A percentile compares a stretch with the other conserved stretches of the same genome.
Conservation (phyloP, 2,113 vertebrate genomes). For the Lasiurus borealis region DNA sequence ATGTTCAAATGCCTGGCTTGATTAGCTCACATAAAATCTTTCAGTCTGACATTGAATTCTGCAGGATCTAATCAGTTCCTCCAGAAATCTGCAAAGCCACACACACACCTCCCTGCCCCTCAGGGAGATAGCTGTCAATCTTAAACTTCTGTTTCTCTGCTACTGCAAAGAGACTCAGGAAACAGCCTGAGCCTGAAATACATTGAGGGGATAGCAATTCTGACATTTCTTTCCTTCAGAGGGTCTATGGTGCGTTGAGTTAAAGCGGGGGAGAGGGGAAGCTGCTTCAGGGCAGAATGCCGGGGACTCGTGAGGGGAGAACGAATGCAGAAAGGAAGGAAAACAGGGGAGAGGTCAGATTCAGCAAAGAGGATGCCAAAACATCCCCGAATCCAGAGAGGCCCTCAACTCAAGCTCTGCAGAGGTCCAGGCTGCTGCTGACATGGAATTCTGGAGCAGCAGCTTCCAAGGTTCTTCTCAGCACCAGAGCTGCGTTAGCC, state of each 20-base stretch:
- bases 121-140: background rate
- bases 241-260: background rate
- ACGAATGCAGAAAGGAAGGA: background rate
- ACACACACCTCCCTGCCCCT: background rate
- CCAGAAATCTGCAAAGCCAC: constrained; percentile 27
- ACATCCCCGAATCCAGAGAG: background rate
- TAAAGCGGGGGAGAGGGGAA: background rate
- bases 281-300: background rate
- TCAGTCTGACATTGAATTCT: constrained; percentile 27
- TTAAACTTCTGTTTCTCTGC: background rate
- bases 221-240: background rate
- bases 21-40: background rate
- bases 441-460: background rate
- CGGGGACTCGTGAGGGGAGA: background rate
- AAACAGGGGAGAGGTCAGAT: background rate
- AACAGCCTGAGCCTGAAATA: background rate
- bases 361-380: background rate
- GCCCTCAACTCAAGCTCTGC: background rate
- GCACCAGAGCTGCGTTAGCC: background rate
- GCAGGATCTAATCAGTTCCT: background rate
- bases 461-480: background rate
- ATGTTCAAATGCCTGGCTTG: background rate
- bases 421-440: background rate
- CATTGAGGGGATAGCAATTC: background rate
- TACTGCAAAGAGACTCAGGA: background rate